Percentiles rank a stretch among this genome's conserved stretches.
phyloP scores from a whole-genome alignment of 1,140 invertebrate species.

The Cydia amplana region DNA sequence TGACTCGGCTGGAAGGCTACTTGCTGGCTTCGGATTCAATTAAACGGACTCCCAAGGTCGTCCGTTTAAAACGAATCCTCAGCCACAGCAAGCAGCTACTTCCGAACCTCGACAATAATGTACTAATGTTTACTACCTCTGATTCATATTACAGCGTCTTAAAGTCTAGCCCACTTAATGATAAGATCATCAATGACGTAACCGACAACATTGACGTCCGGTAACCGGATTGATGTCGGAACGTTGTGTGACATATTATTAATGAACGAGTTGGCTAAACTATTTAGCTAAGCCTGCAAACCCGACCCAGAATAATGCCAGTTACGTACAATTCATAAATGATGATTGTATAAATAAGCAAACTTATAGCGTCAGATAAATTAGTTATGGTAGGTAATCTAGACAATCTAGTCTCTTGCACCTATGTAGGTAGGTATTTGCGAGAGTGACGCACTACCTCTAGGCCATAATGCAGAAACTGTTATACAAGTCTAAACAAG shows the following conservation, averaged over 20 bases:
- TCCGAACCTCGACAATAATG: too few species aligned
- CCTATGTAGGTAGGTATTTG: not conserved
- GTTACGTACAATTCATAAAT: not conserved
- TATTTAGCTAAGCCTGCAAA: not conserved
- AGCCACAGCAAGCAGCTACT: too few species aligned
- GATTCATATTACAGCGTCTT: conserved; percentile 19
- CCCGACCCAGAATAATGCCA: not conserved
- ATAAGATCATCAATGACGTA: conserved; percentile 42
- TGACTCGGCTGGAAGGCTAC: too few species aligned
- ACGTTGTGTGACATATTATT: not conserved
- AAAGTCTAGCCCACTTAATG: conserved; percentile 8
- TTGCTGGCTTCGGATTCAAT: too few species aligned
- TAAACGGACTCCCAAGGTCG: too few species aligned
- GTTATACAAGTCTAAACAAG: not conserved
- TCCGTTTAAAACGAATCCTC: too few species aligned
- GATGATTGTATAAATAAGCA: not conserved
- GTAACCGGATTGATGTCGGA: conserved; percentile 6
- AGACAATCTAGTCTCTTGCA: too few species aligned
- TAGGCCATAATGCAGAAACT: not conserved
- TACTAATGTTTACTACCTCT: conserved; percentile 7
- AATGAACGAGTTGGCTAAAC: not conserved
- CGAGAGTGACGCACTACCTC: not conserved
- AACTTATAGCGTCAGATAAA: not conserved
- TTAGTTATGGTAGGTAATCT: not conserved
- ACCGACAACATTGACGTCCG: conserved; percentile 23